Percentiles rank a stretch among this genome's conserved stretches.
Evolutionary conservation across 2,113 vertebrate species (phyloP).

Genomic region (Colistium nudipinnis): DNA sequence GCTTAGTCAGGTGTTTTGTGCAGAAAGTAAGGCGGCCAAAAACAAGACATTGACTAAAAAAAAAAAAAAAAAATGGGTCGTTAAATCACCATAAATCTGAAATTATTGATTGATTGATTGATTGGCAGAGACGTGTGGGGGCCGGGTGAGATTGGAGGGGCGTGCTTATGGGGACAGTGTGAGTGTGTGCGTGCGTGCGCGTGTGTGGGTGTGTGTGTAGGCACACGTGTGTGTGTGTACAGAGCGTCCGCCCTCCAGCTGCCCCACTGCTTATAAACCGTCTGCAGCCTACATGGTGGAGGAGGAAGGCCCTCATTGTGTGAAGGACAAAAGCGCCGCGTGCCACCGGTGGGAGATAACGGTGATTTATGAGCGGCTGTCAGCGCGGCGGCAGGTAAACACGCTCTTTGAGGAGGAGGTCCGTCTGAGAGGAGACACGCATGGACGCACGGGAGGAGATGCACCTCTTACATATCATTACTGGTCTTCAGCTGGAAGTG

Average conservation of each 20-base stretch:
- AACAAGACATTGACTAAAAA: too few species aligned
- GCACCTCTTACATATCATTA: background rate
- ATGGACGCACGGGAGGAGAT: background rate
- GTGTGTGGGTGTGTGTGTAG: slow-evolving; percentile 28
- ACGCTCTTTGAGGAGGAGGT: slow-evolving; percentile 48
- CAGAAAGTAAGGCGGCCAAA: too few species aligned
- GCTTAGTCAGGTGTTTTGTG: too few species aligned
- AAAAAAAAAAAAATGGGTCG: background rate
- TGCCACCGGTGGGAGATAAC: slow-evolving; percentile 78
- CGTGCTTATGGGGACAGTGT: background rate
- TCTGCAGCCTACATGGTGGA: slow-evolving; percentile 67
- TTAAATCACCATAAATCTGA: slow-evolving; percentile 7
- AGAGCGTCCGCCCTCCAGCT: slow-evolving; percentile 35
- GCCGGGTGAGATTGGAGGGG: slow-evolving; percentile 17
- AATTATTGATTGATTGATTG: slow-evolving; percentile 10
- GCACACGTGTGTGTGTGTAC: too few species aligned
- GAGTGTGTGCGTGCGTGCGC: slow-evolving; percentile 17
- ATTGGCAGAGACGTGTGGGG: slow-evolving; percentile 11
- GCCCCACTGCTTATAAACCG: slow-evolving; percentile 55
- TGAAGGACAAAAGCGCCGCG: slow-evolving; percentile 78
- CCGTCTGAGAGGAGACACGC: background rate
- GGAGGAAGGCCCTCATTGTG: slow-evolving; percentile 70
- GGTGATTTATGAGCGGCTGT: slow-evolving; percentile 83
- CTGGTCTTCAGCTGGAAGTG: background rate
- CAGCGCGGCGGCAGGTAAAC: slow-evolving; percentile 73